These are phyloP conservation scores for Diglossa cyanea DNA, from an alignment of 2,797 vertebrate genomes.

Conservation along the genomic window DNA sequence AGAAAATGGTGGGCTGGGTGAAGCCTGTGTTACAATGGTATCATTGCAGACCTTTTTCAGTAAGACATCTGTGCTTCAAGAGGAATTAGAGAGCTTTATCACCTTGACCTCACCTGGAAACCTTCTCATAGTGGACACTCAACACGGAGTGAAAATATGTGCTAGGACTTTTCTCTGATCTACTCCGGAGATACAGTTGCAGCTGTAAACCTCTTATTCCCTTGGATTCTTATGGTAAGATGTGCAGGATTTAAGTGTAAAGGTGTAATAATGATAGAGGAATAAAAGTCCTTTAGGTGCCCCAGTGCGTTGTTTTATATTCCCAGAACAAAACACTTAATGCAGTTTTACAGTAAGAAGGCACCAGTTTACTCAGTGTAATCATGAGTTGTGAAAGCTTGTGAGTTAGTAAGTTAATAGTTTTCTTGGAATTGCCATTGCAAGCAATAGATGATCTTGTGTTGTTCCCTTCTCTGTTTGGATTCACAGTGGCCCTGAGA, in stretches of 20 bases:
- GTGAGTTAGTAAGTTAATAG: neutral
- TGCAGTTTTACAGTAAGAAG: neutral
- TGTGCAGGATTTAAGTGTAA: neutral
- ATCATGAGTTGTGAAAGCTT: neutral
- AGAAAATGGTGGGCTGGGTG: neutral
- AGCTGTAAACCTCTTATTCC: neutral
- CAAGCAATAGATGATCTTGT: neutral
- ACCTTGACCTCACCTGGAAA: neutral
- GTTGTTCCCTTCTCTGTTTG: neutral
- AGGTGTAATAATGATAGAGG: neutral
- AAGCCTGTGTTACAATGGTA: neutral
- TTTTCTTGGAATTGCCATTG: neutral
- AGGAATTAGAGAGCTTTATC: neutral
- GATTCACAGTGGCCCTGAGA: neutral
- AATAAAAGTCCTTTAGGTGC: neutral
- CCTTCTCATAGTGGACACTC: neutral
- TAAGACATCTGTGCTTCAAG: neutral
- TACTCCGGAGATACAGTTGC: neutral
- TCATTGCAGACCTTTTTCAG: neutral
- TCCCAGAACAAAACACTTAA: neutral
- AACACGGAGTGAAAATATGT: neutral
- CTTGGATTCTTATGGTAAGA: neutral
- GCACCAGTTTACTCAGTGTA: neutral
- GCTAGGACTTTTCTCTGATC: neutral
- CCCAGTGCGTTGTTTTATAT: neutral